These are phyloP conservation scores for Bagarius yarrelli DNA, from an alignment of 2,113 vertebrate genomes.

Conservation along the genomic window DNA sequence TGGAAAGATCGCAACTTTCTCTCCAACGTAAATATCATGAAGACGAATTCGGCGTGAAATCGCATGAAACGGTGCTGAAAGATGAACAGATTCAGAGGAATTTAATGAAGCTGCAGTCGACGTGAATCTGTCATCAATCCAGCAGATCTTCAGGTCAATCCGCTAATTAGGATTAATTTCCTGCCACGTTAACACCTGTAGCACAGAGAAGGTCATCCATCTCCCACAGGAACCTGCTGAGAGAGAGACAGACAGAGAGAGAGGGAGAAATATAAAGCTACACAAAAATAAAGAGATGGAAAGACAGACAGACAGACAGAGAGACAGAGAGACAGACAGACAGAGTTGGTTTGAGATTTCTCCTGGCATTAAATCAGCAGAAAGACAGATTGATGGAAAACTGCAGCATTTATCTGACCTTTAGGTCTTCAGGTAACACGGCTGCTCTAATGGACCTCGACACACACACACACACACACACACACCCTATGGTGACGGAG, in stretches of 20 bases:
- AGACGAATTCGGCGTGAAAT: background rate
- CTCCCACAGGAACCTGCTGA: constrained; percentile 28
- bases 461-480: background rate
- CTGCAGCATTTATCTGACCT: constrained; percentile 22
- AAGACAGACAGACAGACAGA: background rate
- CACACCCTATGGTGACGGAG: background rate
- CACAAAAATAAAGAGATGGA: background rate
- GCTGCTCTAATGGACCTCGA: background rate
- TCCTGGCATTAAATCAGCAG: background rate
- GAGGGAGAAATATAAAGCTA: background rate
- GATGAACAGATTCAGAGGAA: background rate
- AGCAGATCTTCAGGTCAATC: constrained; percentile 34
- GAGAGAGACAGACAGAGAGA: background rate
- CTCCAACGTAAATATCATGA: background rate
- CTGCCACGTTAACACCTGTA: constrained; percentile 46
- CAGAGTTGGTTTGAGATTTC: background rate
- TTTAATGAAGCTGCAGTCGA: constrained; percentile 12
- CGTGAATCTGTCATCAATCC: constrained; percentile 32
- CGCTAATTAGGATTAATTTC: constrained; percentile 55
- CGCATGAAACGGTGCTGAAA: background rate
- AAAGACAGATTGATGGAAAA: constrained; percentile 9
- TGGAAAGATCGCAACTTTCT: too few relatives aligned
- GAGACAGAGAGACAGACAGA: background rate
- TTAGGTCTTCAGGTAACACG: background rate
- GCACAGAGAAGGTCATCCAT: constrained; percentile 42